These are phyloP conservation scores for Damaliscus lunatus DNA, from an alignment of 2,113 vertebrate genomes.

Conservation along the genomic window DNA sequence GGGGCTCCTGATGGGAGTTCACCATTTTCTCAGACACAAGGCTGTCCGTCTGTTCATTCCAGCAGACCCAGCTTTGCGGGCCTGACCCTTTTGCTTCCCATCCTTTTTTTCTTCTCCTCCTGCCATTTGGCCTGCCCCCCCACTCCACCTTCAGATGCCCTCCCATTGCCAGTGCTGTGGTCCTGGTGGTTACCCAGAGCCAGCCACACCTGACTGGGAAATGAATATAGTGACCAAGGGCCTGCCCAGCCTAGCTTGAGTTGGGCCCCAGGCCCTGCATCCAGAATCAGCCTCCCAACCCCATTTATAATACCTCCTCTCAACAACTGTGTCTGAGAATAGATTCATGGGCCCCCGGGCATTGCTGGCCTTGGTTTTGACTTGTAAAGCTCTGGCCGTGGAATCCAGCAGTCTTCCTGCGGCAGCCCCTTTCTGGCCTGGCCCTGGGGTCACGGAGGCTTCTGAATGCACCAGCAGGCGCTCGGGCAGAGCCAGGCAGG, in stretches of 20 bases:
- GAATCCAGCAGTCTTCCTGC: background rate
- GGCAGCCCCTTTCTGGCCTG: background rate
- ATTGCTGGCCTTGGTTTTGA: background rate
- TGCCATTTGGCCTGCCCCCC: background rate
- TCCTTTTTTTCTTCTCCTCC: background rate
- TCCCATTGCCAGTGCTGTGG: background rate
- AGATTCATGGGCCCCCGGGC: background rate
- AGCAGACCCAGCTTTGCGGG: background rate
- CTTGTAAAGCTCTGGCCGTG: background rate
- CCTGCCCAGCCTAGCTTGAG: background rate
- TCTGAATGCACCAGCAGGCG: background rate
- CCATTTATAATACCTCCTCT: background rate
- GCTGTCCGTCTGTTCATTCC: background rate
- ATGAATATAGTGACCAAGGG: background rate
- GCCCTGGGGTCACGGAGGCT: background rate
- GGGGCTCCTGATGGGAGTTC: background rate
- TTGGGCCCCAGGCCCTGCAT: background rate
- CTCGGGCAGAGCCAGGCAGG: accelerated
- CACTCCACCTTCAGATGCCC: background rate
- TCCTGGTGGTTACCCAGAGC: background rate
- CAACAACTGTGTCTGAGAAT: background rate
- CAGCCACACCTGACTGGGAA: background rate
- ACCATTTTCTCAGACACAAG: background rate
- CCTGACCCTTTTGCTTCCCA: background rate
- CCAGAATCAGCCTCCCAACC: background rate